These are phyloP conservation scores for Nasua narica DNA, from an alignment of 2,797 vertebrate species.

Conservation along the genomic window DNA sequence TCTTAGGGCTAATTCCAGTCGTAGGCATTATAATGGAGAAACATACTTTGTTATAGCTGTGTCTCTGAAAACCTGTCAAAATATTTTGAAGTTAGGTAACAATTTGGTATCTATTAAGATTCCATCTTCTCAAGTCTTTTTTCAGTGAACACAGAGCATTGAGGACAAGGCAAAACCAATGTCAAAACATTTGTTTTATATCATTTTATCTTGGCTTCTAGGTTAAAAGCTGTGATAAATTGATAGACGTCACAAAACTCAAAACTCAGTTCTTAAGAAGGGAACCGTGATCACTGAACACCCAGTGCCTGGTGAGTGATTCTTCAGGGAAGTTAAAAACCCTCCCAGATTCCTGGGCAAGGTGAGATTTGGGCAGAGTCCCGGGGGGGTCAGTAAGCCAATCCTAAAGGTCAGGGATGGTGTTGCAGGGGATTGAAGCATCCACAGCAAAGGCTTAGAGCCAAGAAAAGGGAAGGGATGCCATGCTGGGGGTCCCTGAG, in stretches of 20 bases:
- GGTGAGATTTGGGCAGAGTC: neutral
- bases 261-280: neutral
- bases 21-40: neutral
- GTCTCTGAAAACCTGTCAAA: conserved; percentile 62
- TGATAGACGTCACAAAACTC: conserved; percentile 26
- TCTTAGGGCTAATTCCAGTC: neutral
- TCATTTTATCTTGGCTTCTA: conserved; percentile 45
- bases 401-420: neutral
- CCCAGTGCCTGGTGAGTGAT: neutral
- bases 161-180: conserved; percentile 43
- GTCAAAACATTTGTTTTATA: conserved; percentile 41
- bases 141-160: neutral
- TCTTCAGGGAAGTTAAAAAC: neutral
- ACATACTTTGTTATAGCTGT: conserved; percentile 28
- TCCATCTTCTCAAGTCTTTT: conserved; percentile 28
- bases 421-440: neutral
- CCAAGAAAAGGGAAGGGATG: neutral
- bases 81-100: conserved; percentile 71
- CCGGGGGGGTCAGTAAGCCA: neutral
- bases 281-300: neutral
- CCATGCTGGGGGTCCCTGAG: neutral
- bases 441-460: neutral
- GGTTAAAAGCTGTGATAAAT: neutral
- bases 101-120: conserved; percentile 59
- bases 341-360: neutral